Evolutionary conservation across 2,113 vertebrate genomes (phyloP), one percentile per base, ranked within the genome.

Genomic region (Otus sunia): DNA sequence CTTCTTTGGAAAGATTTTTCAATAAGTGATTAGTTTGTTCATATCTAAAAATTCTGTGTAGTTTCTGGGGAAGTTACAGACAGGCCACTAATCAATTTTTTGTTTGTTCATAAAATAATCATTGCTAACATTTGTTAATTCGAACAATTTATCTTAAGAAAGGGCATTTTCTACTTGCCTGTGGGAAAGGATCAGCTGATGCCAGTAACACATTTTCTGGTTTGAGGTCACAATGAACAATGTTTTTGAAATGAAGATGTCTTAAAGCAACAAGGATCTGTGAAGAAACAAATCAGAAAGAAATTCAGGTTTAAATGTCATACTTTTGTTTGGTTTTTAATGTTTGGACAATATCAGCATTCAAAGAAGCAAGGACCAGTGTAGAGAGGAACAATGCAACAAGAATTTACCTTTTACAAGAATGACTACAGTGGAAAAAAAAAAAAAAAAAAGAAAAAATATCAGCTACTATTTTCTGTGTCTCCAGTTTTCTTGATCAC

Each of bases 211-310:
- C 99, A 62, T 99, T 99, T 96, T 99, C 99, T 55, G 99, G 99
- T 96, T 99, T 99, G 76, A 99, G 99, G 95, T 99, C 99, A 98
- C 99, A 99, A 94, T 99, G 99, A 96, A 99, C 99, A 47, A 99
- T 99, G 97, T 99, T 99, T 98, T 99, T 99, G 97, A 99, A 99
- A 98, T 99, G 99, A 90, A 99, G 99, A 95, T 99, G 99, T 71
- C 99, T 98, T 96, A 99, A 96, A 90, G 99, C 99, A 96, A 99
- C 99, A 59, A 99, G 98, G 89, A 99, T 99, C 99, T 99, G 95
- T 73, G 43, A 96, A 90, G 47, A 96, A 97, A 92, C 29, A 95
- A 94, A 96, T 50, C 4, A 92, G 21, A 82, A 66, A 58, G 17
- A 92, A 79, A 95, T 80, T 69, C 45, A 78, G 55, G 32, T 92